Conservation (phyloP, 2,888 invertebrate genomes). For the Agonopterix alstromeriana region DNA sequence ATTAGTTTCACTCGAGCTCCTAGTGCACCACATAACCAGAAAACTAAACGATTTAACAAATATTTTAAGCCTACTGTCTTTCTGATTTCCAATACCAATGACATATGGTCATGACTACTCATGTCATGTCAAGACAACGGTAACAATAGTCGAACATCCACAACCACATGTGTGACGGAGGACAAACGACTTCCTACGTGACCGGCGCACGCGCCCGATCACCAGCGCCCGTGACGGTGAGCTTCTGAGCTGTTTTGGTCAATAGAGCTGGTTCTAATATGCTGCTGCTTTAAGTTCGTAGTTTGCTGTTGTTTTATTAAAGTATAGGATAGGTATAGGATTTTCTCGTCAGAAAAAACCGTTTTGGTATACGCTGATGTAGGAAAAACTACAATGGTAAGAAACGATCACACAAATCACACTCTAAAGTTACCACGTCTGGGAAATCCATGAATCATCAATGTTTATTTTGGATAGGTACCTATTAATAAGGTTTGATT, state of each 20-base stretch:
- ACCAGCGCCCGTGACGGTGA: slow-evolving; percentile 47
- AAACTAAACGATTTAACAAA: too few species aligned
- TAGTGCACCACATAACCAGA: too few species aligned
- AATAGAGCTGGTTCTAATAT: slow-evolving; percentile 18
- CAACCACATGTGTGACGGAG: slow-evolving; percentile 37
- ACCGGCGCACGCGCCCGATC: slow-evolving; percentile 44
- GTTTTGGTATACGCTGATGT: too few species aligned
- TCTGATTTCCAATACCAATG: neutral
- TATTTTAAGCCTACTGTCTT: too few species aligned
- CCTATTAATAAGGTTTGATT: too few species aligned
- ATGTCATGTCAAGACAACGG: neutral
- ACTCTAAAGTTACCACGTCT: too few species aligned
- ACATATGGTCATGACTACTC: neutral
- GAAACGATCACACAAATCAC: too few species aligned
- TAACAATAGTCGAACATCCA: slow-evolving; percentile 38
- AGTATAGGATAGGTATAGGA: neutral
- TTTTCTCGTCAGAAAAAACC: too few species aligned
- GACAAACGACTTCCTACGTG: slow-evolving; percentile 51
- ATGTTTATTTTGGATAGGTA: too few species aligned
- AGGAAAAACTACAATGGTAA: too few species aligned
- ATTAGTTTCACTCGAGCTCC: too few species aligned
- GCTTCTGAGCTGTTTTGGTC: slow-evolving; percentile 42
- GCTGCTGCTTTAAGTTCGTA: neutral
- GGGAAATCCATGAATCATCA: too few species aligned
- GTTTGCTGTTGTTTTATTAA: neutral